Conservation (phyloP, 2,797 vertebrate genomes). For the Thaleichthys pacificus region DNA sequence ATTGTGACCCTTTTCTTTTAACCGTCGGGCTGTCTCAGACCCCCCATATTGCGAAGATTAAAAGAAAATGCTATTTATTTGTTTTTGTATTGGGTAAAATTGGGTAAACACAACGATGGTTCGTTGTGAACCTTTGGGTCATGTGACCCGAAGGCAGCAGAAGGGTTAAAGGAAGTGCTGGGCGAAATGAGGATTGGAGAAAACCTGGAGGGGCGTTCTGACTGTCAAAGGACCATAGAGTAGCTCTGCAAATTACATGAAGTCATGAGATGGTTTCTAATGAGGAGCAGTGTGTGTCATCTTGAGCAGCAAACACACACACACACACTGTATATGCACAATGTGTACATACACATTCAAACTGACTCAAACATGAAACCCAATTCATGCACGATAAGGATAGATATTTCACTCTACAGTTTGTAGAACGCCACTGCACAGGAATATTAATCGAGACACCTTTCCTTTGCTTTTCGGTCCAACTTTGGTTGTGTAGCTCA, state of each 20-base stretch:
- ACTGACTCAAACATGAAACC: not conserved
- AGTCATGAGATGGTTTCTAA: slow-evolving; percentile 70
- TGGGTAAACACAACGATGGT: too few species aligned
- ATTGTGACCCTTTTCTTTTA: too few species aligned
- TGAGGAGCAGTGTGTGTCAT: slow-evolving; percentile 60
- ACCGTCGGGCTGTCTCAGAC: too few species aligned
- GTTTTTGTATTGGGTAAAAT: too few species aligned
- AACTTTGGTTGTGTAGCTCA: not conserved
- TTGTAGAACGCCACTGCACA: slow-evolving; percentile 29
- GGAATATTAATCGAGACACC: slow-evolving; percentile 49
- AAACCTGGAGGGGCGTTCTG: not conserved
- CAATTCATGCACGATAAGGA: not conserved
- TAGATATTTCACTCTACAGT: slow-evolving; percentile 1
- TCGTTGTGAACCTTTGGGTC: too few species aligned
- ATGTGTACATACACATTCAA: slow-evolving; percentile 11
- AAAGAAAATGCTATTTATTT: too few species aligned
- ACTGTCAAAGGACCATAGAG: slow-evolving; percentile 59
- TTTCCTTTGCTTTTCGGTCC: slow-evolving; percentile 19
- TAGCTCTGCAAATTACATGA: slow-evolving; percentile 59
- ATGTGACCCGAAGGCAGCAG: too few species aligned
- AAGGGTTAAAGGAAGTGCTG: slow-evolving; percentile 29
- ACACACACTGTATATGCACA: slow-evolving; percentile 17
- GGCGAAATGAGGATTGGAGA: slow-evolving; percentile 23
- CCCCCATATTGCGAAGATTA: too few species aligned
- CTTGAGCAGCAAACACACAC: slow-evolving; percentile 7